Conservation (phyloP, 2,888 invertebrate genomes). For the Phymatocera aterrima region DNA sequence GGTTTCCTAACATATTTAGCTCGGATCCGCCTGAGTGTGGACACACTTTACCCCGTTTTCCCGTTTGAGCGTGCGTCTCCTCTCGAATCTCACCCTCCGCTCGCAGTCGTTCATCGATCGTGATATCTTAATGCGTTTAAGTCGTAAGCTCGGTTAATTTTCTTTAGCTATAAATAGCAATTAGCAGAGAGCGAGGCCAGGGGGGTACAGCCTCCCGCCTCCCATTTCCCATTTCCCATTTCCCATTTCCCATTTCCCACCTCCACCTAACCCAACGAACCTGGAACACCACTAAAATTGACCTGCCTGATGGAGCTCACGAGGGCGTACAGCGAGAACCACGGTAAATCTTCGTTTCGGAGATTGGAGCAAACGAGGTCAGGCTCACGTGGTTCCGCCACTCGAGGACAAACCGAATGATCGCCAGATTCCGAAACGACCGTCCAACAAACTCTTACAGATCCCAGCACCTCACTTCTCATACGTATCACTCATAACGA, state of each 20-base stretch:
- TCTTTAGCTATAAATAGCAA: constrained; percentile 32
- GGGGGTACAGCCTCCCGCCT: too few species aligned
- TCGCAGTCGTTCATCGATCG: background rate
- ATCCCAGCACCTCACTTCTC: background rate
- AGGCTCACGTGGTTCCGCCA: constrained; percentile 49
- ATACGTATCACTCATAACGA: too few species aligned
- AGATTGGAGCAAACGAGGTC: constrained; percentile 57
- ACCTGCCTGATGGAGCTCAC: constrained; percentile 21
- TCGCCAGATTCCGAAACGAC: background rate
- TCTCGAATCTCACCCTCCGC: background rate
- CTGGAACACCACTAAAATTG: constrained; percentile 35
- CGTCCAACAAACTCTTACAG: background rate
- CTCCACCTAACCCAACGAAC: background rate
- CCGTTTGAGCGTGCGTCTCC: background rate
- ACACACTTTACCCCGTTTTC: background rate
- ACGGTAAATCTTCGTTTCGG: constrained; percentile 54
- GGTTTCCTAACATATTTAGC: too few species aligned
- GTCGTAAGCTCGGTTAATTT: constrained; percentile 25
- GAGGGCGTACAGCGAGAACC: constrained; percentile 1
- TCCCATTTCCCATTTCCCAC: too few species aligned
- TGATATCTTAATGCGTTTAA: constrained; percentile 7
- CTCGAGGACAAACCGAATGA: background rate
- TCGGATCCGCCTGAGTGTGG: too few species aligned
- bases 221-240: too few species aligned
- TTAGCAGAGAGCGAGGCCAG: constrained; percentile 16